A percentile compares a stretch with the other conserved stretches of the same genome.
phyloP scores from a whole-genome alignment of 2,888 invertebrate species.

The Drosophila aldrichi region DNA sequence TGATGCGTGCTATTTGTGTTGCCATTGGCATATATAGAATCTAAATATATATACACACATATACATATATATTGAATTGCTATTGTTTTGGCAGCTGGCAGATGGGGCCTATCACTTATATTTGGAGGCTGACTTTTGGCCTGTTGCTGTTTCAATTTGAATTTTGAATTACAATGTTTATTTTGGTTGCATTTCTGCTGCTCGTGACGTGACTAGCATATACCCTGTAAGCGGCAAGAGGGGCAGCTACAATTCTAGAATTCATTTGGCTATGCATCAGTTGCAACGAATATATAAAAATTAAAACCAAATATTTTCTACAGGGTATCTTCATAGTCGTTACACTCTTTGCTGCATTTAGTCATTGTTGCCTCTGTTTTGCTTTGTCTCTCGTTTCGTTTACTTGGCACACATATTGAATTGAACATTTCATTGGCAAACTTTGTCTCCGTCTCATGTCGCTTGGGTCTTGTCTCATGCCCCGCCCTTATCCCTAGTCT shows the following conservation, averaged over 20 bases:
- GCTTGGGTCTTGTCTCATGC: not conserved
- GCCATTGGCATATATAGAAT: constrained; percentile 31
- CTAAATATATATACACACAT: not conserved
- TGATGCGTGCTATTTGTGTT: constrained; percentile 51
- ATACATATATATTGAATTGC: not conserved
- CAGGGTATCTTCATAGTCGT: constrained; percentile 19
- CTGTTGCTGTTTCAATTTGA: constrained; percentile 50
- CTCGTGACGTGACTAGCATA: constrained; percentile 21
- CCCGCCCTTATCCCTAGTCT: not conserved
- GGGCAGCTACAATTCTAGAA: not conserved
- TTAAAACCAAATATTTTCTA: not conserved
- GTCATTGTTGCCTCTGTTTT: constrained; percentile 15
- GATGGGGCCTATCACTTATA: constrained; percentile 53
- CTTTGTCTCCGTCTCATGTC: constrained; percentile 2
- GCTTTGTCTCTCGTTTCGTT: constrained; percentile 40
- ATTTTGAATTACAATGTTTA: constrained; percentile 53
- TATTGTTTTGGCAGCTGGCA: constrained; percentile 37
- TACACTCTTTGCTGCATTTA: not conserved
- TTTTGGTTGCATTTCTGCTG: constrained; percentile 41
- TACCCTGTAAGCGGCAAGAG: not conserved
- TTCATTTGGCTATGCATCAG: no score
- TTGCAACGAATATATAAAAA: not conserved
- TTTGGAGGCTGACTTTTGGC: constrained; percentile 32
- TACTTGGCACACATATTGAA: constrained; percentile 71
- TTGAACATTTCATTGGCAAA: constrained; percentile 68